Percentiles rank a stretch among this genome's conserved stretches.
These are phyloP conservation scores for Gari tellinella DNA, from an alignment of 2,888 invertebrate genomes.

Conservation along the genomic window DNA sequence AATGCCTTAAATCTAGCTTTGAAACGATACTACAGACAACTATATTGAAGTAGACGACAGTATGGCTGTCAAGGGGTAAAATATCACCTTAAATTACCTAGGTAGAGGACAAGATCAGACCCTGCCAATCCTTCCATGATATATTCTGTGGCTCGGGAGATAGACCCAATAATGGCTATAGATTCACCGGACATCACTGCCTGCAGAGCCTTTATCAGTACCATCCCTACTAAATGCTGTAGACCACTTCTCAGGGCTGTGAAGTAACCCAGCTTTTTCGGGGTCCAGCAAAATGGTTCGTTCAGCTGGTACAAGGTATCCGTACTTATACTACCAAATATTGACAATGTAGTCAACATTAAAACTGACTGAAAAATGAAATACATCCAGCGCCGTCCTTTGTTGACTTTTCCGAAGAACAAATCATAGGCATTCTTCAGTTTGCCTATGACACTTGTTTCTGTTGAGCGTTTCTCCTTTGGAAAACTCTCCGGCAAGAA, in stretches of 20 bases:
- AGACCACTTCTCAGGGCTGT: constrained; percentile 24
- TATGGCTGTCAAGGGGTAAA: too few relatives aligned
- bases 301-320: constrained; percentile 60
- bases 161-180: constrained; percentile 53
- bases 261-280: constrained; percentile 57
- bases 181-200: constrained; percentile 50
- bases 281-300: constrained; percentile 65
- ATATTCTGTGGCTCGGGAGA: constrained; percentile 34
- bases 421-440: constrained; percentile 37
- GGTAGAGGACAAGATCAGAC: constrained; percentile 32
- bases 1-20: too few relatives aligned
- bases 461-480: constrained; percentile 19
- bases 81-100: constrained; percentile 43
- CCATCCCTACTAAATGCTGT: constrained; percentile 46
- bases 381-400: constrained; percentile 58
- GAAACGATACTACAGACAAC: too few relatives aligned
- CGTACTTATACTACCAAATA: constrained; percentile 45
- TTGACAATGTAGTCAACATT: constrained; percentile 29
- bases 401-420: constrained; percentile 43
- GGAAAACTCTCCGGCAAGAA: constrained; percentile 56
- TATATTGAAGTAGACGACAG: too few relatives aligned
- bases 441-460: constrained; percentile 18
- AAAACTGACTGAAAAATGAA: constrained; percentile 44
- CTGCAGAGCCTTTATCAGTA: constrained; percentile 55
- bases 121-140: constrained; percentile 56